Conservation (phyloP, 37 sponge, comb jelly and placozoan genomes). For the Bolinopsis microptera region DNA sequence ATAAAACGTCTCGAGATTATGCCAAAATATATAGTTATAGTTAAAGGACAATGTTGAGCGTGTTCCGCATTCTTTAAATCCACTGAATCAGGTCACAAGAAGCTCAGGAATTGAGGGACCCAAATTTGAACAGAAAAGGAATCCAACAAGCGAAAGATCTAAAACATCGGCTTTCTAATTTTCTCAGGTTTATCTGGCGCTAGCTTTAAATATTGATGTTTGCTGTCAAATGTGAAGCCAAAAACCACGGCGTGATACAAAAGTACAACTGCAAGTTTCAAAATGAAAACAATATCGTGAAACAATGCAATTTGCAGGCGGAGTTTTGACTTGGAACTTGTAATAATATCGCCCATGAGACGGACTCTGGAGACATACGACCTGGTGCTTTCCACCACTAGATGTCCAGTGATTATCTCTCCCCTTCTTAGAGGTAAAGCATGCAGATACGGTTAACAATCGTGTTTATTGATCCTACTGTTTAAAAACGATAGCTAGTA, state of each 20-base stretch:
- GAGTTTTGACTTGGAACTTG: not conserved
- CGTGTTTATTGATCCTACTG: no score
- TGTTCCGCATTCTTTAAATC: no score
- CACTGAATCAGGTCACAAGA: no score
- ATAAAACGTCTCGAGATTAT: not conserved
- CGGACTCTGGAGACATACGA: slow-evolving; percentile 18
- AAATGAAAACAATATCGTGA: no score
- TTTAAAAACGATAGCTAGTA: no score
- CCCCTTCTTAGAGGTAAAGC: slow-evolving; percentile 13
- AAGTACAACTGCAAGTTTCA: no score
- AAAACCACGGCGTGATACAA: no score
- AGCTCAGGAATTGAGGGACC: not conserved
- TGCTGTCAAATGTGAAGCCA: no score
- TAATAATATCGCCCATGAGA: not conserved
- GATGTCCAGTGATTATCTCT: not conserved
- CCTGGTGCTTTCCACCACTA: not conserved
- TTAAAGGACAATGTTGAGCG: no score
- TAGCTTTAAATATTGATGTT: no score
- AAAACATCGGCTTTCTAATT: not conserved
- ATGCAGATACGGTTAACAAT: no score
- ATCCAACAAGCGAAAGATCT: not conserved
- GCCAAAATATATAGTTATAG: not conserved
- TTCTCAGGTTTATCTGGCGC: not conserved
- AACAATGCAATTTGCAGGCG: not conserved
- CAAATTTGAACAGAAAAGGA: not conserved